phyloP scores from a whole-genome alignment of 2,888 invertebrate genomes.

The Herminia tarsipennalis region DNA sequence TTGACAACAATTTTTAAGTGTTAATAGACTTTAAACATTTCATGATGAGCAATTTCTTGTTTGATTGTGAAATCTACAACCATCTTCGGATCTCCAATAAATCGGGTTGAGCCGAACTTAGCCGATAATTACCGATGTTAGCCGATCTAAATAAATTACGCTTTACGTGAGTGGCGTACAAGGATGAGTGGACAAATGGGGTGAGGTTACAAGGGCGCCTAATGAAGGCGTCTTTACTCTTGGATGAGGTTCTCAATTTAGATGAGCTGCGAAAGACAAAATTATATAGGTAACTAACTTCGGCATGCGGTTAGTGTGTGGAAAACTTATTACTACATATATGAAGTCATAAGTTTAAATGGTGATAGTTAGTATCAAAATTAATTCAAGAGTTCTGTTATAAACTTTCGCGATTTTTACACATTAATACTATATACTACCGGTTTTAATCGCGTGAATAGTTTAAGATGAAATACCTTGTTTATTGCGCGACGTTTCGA shows the following conservation, averaged over 20 bases:
- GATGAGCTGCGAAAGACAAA: constrained; percentile 1
- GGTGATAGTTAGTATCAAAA: no score
- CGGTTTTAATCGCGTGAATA: no score
- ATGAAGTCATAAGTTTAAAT: no score
- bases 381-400: no score
- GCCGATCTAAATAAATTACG: constrained; percentile 30
- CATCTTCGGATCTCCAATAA: not conserved
- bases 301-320: no score
- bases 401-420: no score
- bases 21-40: not conserved
- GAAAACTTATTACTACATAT: no score
- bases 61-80: not conserved
- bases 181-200: constrained; percentile 36
- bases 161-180: constrained; percentile 19
- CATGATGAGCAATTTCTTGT: not conserved
- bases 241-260: constrained; percentile 8
- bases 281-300: not conserved
- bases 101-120: constrained; percentile 8
- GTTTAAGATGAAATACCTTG: no score
- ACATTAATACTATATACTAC: no score
- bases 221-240: constrained; percentile 20
- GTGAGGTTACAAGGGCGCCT: constrained; percentile 23
- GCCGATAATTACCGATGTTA: constrained; percentile 22
- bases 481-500: no score
- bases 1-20: not conserved